Evolutionary conservation across 2,888 invertebrate species (phyloP).

Genomic region (Tillus elongatus): DNA sequence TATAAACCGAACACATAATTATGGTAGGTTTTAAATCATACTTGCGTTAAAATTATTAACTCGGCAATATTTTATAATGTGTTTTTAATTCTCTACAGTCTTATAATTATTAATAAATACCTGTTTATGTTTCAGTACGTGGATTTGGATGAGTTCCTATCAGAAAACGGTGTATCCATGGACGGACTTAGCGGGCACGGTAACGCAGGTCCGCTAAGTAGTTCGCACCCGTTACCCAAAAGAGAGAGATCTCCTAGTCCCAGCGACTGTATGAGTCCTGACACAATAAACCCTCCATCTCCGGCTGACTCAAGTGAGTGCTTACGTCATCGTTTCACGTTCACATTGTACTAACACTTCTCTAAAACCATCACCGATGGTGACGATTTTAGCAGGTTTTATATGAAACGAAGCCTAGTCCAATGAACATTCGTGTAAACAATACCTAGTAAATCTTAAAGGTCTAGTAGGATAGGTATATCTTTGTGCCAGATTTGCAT

Average conservation of each 20-base stretch:
- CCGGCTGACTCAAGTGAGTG: conserved; percentile 82
- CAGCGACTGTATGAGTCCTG: conserved; percentile 82
- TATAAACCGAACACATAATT: no score
- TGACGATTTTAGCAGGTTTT: neutral
- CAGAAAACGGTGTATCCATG: conserved; percentile 87
- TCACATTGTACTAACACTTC: neutral
- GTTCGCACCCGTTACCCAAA: conserved; percentile 66
- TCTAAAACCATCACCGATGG: conserved; percentile 2
- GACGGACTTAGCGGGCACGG: conserved; percentile 60
- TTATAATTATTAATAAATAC: neutral
- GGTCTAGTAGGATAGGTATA: no score
- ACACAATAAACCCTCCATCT: conserved; percentile 80
- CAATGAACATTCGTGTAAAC: no score
- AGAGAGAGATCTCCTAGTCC: conserved; percentile 81
- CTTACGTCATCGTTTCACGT: conserved; percentile 10
- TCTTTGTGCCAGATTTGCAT: no score
- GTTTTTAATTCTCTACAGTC: no score
- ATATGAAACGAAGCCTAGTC: neutral
- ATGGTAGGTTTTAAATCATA: no score
- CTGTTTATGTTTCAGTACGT: conserved; percentile 66
- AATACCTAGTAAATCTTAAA: no score
- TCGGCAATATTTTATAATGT: no score
- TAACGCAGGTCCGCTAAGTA: conserved; percentile 47
- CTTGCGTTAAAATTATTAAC: no score
- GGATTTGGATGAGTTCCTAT: conserved; percentile 93